Conservation (phyloP, 2,797 vertebrate genomes). For the Leptoclinus maculatus region DNA sequence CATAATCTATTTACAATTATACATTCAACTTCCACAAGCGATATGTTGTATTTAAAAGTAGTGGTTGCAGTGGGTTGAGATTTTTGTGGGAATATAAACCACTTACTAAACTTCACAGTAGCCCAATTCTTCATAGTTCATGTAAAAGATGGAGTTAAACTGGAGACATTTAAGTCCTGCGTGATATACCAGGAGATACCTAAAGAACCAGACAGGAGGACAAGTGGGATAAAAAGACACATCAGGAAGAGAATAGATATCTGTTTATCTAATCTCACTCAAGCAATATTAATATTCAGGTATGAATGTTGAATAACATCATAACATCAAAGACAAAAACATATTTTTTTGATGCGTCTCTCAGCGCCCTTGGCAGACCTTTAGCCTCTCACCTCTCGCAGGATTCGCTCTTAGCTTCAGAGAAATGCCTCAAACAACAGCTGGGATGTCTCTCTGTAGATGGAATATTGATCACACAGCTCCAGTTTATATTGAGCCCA, state of each 20-base stretch:
- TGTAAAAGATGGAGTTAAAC: slow-evolving; percentile 28
- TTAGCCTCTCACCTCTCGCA: slow-evolving; percentile 34
- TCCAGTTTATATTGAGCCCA: slow-evolving; percentile 10
- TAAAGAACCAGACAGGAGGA: neutral
- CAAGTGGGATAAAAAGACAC: neutral
- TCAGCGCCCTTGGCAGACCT: slow-evolving; percentile 26
- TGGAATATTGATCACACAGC: slow-evolving; percentile 55
- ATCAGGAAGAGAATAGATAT: neutral
- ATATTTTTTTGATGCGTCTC: slow-evolving; percentile 49
- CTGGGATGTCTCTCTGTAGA: slow-evolving; percentile 39
- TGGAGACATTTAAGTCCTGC: slow-evolving; percentile 22
- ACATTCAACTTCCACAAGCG: neutral
- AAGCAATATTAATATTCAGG: neutral
- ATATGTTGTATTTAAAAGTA: neutral
- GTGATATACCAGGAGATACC: slow-evolving; percentile 3
- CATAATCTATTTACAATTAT: neutral
- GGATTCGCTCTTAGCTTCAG: slow-evolving; percentile 56
- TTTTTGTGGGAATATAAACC: slow-evolving; percentile 3
- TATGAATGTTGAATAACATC: slow-evolving; percentile 5
- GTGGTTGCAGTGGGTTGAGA: neutral
- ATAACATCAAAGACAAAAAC: too few relatives aligned
- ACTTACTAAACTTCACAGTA: neutral
- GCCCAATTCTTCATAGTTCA: neutral
- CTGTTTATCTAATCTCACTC: neutral
- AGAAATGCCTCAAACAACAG: slow-evolving; percentile 47